Percentiles rank a stretch among this genome's conserved stretches.
phyloP scores from a whole-genome alignment of 2,797 vertebrate species.

The Betta splendens region DNA sequence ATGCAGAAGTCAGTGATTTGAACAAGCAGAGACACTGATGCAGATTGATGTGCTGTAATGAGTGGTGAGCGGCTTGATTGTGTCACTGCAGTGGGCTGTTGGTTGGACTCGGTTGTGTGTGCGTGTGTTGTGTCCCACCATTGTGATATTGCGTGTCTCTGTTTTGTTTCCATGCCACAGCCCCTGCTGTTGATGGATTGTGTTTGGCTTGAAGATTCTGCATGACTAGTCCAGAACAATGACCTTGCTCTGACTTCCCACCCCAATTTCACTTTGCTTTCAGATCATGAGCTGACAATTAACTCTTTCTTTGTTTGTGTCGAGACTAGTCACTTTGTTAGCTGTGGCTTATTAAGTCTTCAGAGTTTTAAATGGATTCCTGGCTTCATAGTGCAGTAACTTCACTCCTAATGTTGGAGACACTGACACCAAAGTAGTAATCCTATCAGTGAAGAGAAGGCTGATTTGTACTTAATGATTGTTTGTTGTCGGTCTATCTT shows the following conservation, averaged over 20 bases:
- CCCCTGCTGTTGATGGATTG: constrained; percentile 43
- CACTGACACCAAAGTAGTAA: background rate
- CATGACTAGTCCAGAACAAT: constrained; percentile 23
- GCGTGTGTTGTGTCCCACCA: background rate
- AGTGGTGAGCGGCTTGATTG: constrained; percentile 9
- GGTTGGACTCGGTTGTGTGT: background rate
- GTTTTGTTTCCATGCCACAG: constrained; percentile 10
- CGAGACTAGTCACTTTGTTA: constrained; percentile 31
- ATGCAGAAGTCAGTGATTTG: constrained; percentile 16
- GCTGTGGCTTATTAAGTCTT: constrained; percentile 16
- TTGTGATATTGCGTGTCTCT: constrained; percentile 4
- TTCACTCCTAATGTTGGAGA: no score
- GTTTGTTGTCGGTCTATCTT: background rate
- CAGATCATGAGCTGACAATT: constrained; percentile 38
- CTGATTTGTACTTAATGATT: background rate
- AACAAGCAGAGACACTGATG: constrained; percentile 27
- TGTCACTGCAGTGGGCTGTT: constrained; percentile 20
- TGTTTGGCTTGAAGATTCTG: constrained; percentile 44
- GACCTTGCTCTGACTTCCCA: constrained; percentile 58
- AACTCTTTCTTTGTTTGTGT: constrained; percentile 36
- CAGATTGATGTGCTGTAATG: constrained; percentile 32
- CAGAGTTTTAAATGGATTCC: constrained; percentile 6
- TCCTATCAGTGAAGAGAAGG: background rate
- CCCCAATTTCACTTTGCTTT: constrained; percentile 37
- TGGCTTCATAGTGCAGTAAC: no score